phyloP scores from a whole-genome alignment of 2,113 vertebrate genomes.

The Otocyon megalotis region DNA sequence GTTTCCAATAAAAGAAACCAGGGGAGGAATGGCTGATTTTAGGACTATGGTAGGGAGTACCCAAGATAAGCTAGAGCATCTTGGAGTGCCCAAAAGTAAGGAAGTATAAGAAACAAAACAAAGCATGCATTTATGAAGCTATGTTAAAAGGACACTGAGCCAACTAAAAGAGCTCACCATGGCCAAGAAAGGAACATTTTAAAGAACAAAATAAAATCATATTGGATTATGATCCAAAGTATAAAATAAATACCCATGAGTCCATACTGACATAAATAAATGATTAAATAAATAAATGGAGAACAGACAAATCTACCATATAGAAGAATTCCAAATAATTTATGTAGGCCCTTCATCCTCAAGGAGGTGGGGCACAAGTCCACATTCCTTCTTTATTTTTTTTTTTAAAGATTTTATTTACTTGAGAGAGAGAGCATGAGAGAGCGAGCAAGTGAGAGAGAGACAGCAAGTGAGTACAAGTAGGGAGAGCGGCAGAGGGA shows the following conservation, averaged over 20 bases:
- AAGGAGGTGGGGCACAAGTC: neutral
- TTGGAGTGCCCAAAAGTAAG: neutral
- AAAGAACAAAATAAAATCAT: neutral
- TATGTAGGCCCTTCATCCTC: neutral
- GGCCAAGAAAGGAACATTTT: neutral
- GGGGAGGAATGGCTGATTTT: neutral
- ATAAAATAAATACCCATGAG: neutral
- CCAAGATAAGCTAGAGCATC: neutral
- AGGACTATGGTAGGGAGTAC: neutral
- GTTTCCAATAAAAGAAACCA: neutral
- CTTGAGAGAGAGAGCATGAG: too few species aligned
- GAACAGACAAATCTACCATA: neutral
- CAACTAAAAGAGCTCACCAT: neutral
- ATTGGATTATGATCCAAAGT: neutral
- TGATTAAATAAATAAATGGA: slow-evolving; percentile 4
- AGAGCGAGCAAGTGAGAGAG: too few species aligned
- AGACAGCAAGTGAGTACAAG: too few species aligned
- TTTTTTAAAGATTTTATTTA: too few species aligned
- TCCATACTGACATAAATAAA: neutral
- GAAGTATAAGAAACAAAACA: neutral
- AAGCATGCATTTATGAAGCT: neutral
- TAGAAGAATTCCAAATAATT: neutral
- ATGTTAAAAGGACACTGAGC: neutral
- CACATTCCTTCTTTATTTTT: neutral
- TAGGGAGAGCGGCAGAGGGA: too few species aligned